Evolutionary conservation across 2,888 invertebrate species (phyloP), one percentile per base, ranked within the genome.

Genomic region (Patella caerulea): DNA sequence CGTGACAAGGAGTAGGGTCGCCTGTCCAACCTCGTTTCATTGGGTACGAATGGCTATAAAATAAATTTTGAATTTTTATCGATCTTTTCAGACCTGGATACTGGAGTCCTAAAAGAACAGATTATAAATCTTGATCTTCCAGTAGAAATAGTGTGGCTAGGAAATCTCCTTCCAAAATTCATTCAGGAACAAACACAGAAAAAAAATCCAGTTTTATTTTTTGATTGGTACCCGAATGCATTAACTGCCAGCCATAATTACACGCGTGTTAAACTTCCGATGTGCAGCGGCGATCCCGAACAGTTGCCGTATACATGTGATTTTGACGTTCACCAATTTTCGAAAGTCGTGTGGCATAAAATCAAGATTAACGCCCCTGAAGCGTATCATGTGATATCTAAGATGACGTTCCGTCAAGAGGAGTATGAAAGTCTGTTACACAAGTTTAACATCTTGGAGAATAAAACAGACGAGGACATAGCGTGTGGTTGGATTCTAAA

Each of bases 91-190:
- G 90, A 87, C 70, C 79, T 87, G 75, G 88, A 90, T 79, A 83
- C 81, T 71, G 88, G 86, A 56, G 81, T 88, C 2, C 81, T 88
- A 19, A 83, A 86, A 74, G 83, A 83, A 0, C 94, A 95, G 84
- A 94, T 96, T 69, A 90, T 93, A 15, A 92, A 93, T 77, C 92
- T 94, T 75, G 91, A 93, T 55, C 91, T 95, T 17, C 93, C 93
- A 81, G 94, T 95, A 0, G 94, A 94, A 87, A 94, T 96, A 0
- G 92, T 94, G 7, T 96, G 95, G 95, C 91, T 96, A 17, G 95
- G 95, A 1, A 89, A 93, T 0, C 92, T 94, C 81, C 92, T 95
- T 72, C 86, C 89, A 17, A 73, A 82, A 1, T 91, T 91, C 78
- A 91, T 93, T 5, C 81, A 81, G 14, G 81, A 87, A 15, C 83